Evolutionary conservation across 2,888 invertebrate species (phyloP).

Genomic region (Nephrotoma appendiculata): DNA sequence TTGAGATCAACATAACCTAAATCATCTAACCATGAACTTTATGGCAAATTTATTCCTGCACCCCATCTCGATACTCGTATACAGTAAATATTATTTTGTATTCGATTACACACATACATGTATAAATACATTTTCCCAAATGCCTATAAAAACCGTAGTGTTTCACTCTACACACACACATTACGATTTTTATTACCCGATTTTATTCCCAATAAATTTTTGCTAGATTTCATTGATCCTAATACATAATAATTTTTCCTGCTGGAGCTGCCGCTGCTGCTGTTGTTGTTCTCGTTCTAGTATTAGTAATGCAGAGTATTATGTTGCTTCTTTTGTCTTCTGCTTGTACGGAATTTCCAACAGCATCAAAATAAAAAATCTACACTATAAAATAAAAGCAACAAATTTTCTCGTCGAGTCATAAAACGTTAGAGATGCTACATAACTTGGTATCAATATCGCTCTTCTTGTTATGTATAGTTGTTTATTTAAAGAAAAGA

Average conservation of each 20-base stretch:
- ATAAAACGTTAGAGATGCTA: neutral
- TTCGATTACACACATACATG: neutral
- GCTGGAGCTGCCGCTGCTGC: neutral
- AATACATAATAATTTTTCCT: neutral
- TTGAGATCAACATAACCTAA: neutral
- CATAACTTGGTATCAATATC: neutral
- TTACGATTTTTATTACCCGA: neutral
- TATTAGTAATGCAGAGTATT: neutral
- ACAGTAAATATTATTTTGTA: neutral
- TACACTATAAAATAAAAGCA: neutral
- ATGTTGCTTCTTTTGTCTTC: neutral
- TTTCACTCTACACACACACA: neutral
- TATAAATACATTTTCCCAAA: neutral
- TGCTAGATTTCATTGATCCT: neutral
- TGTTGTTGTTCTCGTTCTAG: neutral
- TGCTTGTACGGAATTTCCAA: neutral
- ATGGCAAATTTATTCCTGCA: neutral
- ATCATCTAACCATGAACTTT: neutral
- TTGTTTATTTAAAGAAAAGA: neutral
- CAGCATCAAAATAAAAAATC: neutral
- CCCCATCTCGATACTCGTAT: neutral
- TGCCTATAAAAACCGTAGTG: too few species aligned
- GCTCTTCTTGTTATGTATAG: neutral
- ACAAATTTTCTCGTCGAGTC: neutral
- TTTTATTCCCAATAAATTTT: neutral